phyloP scores from a whole-genome alignment of 2,888 invertebrate species.

The Chydorus sphaericus region DNA sequence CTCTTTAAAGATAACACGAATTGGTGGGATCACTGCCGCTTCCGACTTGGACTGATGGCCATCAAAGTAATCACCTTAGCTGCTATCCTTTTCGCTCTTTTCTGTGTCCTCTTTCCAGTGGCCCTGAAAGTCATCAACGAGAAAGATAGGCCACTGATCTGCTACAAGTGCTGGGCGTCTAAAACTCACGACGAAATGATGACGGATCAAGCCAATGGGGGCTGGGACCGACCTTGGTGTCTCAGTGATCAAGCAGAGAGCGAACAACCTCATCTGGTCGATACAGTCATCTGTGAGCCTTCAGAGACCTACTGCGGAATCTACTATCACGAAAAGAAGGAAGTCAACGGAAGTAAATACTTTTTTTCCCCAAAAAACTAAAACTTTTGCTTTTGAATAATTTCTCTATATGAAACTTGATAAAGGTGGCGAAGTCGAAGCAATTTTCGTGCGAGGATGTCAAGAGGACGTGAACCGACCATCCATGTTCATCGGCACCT shows the following conservation, averaged over 20 bases:
- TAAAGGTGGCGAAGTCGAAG: not conserved
- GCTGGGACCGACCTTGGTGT: not conserved
- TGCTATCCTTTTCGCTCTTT: not conserved
- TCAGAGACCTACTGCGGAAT: not conserved
- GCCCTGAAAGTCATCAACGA: not conserved
- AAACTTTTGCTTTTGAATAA: too few relatives aligned
- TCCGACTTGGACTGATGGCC: too few relatives aligned
- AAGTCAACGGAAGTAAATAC: too few relatives aligned
- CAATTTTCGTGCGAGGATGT: not conserved
- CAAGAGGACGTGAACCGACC: not conserved
- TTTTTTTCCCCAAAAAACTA: too few relatives aligned
- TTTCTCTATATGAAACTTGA: too few relatives aligned
- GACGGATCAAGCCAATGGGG: not conserved
- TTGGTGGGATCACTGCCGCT: too few relatives aligned
- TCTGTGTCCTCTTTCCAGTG: not conserved
- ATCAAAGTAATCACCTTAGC: not conserved
- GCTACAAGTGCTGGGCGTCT: not conserved
- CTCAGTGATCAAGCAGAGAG: not conserved
- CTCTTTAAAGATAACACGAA: too few relatives aligned
- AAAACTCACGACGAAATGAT: not conserved
- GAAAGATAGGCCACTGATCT: not conserved
- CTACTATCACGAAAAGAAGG: not conserved
- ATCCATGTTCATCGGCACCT: not conserved
- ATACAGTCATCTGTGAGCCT: not conserved
- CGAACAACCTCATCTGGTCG: not conserved